Evolutionary conservation across 2,888 invertebrate genomes (phyloP), one percentile per base, ranked within the genome.

Genomic region (Pammene fasciana): DNA sequence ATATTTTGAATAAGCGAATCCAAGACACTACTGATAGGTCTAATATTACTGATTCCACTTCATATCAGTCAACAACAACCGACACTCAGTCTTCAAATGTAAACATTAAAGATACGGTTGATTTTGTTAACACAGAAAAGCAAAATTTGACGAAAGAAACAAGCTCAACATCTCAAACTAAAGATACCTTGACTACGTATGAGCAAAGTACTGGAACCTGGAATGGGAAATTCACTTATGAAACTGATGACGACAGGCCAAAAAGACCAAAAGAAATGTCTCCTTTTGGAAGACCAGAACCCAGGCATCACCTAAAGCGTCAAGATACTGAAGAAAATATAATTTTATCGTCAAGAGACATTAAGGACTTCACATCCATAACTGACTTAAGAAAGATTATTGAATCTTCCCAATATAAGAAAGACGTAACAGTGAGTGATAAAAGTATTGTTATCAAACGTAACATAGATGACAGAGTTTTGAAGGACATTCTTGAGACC

Each of bases 141-240:
- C 87, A 90, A 78, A 93, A 93, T 75, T 79, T 90, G 67, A 85
- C 82, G n/a, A 88, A 90, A 74, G 93, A 93, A 78, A 90, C 82
- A 3, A 82, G 82, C 64, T 84, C 86, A 36, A 79, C 79, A 41
- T 83, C 85, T 65, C 81, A 89, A 75, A 86, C 86, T 67, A 92
- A 92, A 79, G 92, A 92, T 75, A 89, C 87, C 52, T 76, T 86
- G 64, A 92, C 92, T 18, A 83, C 85, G 26, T 92, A 92, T 72
- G 92, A 90, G 75, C 86, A 89, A 76, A 92, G 91, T 70, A 92
- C 92, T 34, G 92, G 92, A 67, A 86, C 92, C 10, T 94, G 94
- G 94, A 94, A 94, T 70, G 94, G 94, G 11, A 94, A 93, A 75
- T 94, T 94, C 71, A 81, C 84, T 18, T 92, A 93, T 73, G 94